A percentile compares a stretch with the other conserved stretches of the same genome.
Evolutionary conservation across 2,113 vertebrate genomes (phyloP).

Genomic region (Sebastes fasciatus): DNA sequence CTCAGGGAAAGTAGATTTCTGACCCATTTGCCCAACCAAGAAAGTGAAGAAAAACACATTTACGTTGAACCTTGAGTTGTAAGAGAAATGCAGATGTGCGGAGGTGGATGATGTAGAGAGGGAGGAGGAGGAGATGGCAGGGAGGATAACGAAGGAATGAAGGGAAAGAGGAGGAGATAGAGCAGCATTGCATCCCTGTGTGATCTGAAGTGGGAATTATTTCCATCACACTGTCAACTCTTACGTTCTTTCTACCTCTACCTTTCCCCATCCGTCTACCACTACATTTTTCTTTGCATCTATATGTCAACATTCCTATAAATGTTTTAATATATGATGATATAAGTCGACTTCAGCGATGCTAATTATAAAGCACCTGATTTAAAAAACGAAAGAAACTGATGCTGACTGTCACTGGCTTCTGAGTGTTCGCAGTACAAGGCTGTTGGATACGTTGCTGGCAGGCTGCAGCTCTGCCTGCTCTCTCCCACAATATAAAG

Average conservation of each 20-base stretch:
- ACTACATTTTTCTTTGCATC: not conserved
- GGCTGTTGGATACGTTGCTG: not conserved
- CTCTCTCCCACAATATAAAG: not conserved
- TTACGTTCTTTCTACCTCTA: slow-evolving; percentile 17
- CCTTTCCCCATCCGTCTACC: not conserved
- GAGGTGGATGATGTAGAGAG: not conserved
- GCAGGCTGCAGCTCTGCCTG: not conserved
- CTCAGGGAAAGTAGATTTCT: too few species aligned
- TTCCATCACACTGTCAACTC: slow-evolving; percentile 64
- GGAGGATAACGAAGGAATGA: slow-evolving; percentile 23
- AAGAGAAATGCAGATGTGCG: too few species aligned
- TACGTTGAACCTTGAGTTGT: too few species aligned
- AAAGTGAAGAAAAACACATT: too few species aligned
- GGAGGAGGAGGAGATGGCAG: slow-evolving; percentile 25
- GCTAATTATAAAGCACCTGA: not conserved
- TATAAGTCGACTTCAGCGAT: not conserved
- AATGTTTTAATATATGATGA: not conserved
- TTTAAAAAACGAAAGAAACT: not conserved
- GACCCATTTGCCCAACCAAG: too few species aligned
- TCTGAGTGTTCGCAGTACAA: too few species aligned
- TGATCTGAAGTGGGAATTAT: slow-evolving; percentile 69
- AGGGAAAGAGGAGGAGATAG: slow-evolving; percentile 13
- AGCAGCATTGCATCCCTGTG: slow-evolving; percentile 38
- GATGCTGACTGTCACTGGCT: not conserved
- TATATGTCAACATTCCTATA: not conserved